Evolutionary conservation across 2,113 vertebrate species (phyloP).

Genomic region (Cheilinus undulatus): DNA sequence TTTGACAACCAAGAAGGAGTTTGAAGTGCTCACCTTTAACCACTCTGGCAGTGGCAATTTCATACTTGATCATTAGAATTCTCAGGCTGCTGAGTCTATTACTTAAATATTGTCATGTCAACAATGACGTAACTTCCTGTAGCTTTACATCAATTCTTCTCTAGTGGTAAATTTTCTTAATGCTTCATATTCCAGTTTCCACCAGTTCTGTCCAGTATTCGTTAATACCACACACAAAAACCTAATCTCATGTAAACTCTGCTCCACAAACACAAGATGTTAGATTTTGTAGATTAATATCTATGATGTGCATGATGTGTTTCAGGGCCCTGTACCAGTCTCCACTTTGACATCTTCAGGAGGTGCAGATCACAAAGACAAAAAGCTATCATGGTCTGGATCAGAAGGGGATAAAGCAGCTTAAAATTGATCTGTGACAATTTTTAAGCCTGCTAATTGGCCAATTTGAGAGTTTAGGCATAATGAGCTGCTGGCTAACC

Average conservation of each 20-base stretch:
- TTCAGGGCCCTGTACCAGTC: background rate
- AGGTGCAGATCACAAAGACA: constrained; percentile 6
- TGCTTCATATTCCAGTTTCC: no score
- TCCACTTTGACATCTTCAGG: constrained; percentile 5
- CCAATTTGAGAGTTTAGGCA: constrained; percentile 33
- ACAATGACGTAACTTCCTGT: no score
- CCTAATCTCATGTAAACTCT: no score
- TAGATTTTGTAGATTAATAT: no score
- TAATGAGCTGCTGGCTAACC: constrained; percentile 45
- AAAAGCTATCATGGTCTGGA: constrained; percentile 5
- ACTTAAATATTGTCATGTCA: background rate
- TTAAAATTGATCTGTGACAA: constrained; percentile 14
- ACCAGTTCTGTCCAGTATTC: no score
- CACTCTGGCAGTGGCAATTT: constrained; percentile 10
- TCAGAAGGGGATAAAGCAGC: background rate
- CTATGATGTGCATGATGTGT: background rate
- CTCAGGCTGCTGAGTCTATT: background rate
- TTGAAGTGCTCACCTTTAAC: constrained; percentile 19
- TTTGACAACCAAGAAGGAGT: background rate
- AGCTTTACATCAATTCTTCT: no score
- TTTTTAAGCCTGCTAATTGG: constrained; percentile 34
- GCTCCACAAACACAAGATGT: no score
- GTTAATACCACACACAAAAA: no score
- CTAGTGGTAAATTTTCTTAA: no score
- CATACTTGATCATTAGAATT: constrained; percentile 11